Base-by-base conservation (phyloP, 2,797 vertebrate genomes). In the Leptodactylus fallax region DNA sequence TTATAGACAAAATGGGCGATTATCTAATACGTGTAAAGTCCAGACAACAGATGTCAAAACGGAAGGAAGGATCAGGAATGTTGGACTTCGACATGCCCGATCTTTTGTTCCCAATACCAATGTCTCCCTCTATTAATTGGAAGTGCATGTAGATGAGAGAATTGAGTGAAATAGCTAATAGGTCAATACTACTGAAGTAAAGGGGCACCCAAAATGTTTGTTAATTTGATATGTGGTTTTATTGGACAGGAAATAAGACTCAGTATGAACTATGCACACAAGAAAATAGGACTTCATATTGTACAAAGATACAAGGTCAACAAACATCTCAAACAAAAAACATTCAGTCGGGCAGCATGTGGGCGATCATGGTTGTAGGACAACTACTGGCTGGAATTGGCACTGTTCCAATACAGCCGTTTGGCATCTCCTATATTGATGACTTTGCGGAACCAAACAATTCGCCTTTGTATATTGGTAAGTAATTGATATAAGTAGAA, bases 361-460 rank as follows among this genome's bases (percentile, higher is more conserved):
- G 97, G 98, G 90, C 95, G 58, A 93, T 99, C 88, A 98, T 99
- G 97, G 96, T 95, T 77, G 91, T 93, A 0, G 98, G 97, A 58
- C 98, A 99, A 93, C 94, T 99, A 90, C 94, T 99, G 88, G 98
- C 97, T 0, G 98, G 98, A 0, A 92, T 99, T 0, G 98, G 98
- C 45, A 98, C 98, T 0, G 98, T 98, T 83, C 98, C 98, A 90
- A 97, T 99, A 90, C 98, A 99, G 89, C 98, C 98, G 0, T 99
- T 98, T n/a, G 98, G 98, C 3, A 98, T 99, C 71, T 99, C 98
- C 81, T 99, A 98, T 0, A 96, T 99, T 12, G 98, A 99, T 0
- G 97, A 99, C 91, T 99, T 97, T 17, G 96, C 98, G 0, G 95
- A 95, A 0, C 93, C 95, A 53, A 96, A 92, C 78, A 99, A 98